Base-by-base conservation (phyloP, 1,140 invertebrate genomes). In the Calliopsis andreniformis region DNA sequence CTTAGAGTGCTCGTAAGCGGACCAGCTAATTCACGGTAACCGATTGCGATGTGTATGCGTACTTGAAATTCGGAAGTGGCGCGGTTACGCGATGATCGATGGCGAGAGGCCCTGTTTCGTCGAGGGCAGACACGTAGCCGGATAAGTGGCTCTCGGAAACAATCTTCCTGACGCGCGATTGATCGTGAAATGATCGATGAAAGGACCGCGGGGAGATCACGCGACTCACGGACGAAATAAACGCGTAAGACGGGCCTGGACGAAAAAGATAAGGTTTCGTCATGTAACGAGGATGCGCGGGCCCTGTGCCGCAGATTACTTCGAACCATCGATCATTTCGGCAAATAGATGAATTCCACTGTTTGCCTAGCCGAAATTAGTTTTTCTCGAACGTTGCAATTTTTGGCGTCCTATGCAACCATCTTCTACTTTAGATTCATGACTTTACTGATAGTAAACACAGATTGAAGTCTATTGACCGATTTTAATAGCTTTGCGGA, bases 151-250 rank as follows among this genome's bases (percentile, higher is more conserved):
- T 62, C 62, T 63, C 67, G 72, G 78, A 80, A 82, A 86, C 77
- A 83, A 82, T 85, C 55, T 70, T 71, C 69, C 23, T 71, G 83
- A 78, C 83, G 66, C 70, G 53, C 77, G 79, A 83, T 83, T 79
- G 82, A 86, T 86, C 75, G 73, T 32, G 16, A 53, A 85, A 78
- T 86, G 86, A 87, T 86, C 77, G 86, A 86, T 87, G 85, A 79
- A 87, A 85, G 75, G 55, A 53, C 42, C 42, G n/a, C 45, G 1
- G 32, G 32, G 23, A 76, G 80, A 75, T 70, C 30, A 39, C 69
- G 39, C 55, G 53, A 64, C 32, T 42, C 51, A 28, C 10, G 39
- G 72, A 75, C 43, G 84, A 77, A 84, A 84, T 78, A 75, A 84
- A 82, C 82, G 69, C 53, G 58, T 66, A 73, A 66, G 42, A 32